A percentile compares a stretch with the other conserved stretches of the same genome.
These are phyloP conservation scores for Anaspis maculata DNA, from an alignment of 2,888 invertebrate species.

Conservation along the genomic window DNA sequence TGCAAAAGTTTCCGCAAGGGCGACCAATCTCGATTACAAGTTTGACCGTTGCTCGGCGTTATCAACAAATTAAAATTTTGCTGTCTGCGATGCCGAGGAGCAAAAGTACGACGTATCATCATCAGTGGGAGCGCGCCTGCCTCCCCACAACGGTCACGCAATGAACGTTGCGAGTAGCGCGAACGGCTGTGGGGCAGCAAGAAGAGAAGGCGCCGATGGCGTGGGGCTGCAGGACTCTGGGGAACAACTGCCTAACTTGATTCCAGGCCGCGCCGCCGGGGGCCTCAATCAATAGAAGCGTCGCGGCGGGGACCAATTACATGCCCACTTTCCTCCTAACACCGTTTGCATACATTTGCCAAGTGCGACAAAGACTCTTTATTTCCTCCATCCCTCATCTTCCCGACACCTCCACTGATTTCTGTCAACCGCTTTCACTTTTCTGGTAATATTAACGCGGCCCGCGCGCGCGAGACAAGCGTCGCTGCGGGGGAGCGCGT, in stretches of 20 bases:
- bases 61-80: too few relatives aligned
- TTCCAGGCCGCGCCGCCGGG: conserved; percentile 40
- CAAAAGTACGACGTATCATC: too few relatives aligned
- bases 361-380: conserved; percentile 28
- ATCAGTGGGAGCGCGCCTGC: too few relatives aligned
- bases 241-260: conserved; percentile 43
- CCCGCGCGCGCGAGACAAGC: too few relatives aligned
- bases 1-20: too few relatives aligned
- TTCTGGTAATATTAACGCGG: conserved; percentile 7
- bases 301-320: conserved; percentile 45
- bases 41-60: too few relatives aligned
- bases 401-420: conserved; percentile 13
- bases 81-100: too few relatives aligned
- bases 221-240: conserved; percentile 20
- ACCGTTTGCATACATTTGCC: conserved; percentile 46
- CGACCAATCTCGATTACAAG: too few relatives aligned
- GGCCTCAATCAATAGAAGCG: conserved; percentile 45
- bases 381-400: conserved; percentile 21
- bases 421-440: conserved; percentile 12
- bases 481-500: too few relatives aligned
- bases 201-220: neutral
- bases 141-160: too few relatives aligned
- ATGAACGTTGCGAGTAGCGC: too few relatives aligned
- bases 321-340: conserved; percentile 47
- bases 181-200: too few relatives aligned